phyloP scores from a whole-genome alignment of 2,888 invertebrate genomes.

The Nesidiocoris tenuis region DNA sequence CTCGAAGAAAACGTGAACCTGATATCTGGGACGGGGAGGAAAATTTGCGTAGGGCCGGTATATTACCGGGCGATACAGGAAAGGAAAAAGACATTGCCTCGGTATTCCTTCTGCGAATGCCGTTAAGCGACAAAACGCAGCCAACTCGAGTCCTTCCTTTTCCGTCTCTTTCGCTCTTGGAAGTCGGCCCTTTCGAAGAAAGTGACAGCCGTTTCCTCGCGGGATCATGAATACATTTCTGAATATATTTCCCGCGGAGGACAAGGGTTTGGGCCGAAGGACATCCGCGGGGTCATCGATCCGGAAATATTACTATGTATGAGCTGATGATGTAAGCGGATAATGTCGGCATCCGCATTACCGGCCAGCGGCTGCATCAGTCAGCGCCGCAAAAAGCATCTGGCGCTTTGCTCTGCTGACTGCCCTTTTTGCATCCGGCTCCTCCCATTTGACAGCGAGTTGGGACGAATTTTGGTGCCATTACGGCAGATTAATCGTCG shows the following conservation, averaged over 20 bases:
- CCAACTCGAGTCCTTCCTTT: background rate
- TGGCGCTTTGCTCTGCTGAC: no score
- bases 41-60: background rate
- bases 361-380: background rate
- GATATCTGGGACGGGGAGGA: background rate
- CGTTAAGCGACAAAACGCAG: background rate
- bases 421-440: no score
- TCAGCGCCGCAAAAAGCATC: no score
- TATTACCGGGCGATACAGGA: background rate
- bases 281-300: background rate
- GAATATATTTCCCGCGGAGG: conserved; percentile 3
- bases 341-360: conserved; percentile 20
- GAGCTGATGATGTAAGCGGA: conserved; percentile 18
- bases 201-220: conserved; percentile 9
- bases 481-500: no score
- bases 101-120: background rate
- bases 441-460: no score
- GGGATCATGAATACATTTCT: conserved; percentile 21
- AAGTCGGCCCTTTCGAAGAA: background rate
- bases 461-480: no score
- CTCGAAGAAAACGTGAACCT: background rate
- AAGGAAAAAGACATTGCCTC: background rate
- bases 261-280: background rate
- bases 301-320: conserved; percentile 14
- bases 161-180: background rate